Evolutionary conservation across 2,888 invertebrate species (phyloP).

Genomic region (Agrotis ipsilon): DNA sequence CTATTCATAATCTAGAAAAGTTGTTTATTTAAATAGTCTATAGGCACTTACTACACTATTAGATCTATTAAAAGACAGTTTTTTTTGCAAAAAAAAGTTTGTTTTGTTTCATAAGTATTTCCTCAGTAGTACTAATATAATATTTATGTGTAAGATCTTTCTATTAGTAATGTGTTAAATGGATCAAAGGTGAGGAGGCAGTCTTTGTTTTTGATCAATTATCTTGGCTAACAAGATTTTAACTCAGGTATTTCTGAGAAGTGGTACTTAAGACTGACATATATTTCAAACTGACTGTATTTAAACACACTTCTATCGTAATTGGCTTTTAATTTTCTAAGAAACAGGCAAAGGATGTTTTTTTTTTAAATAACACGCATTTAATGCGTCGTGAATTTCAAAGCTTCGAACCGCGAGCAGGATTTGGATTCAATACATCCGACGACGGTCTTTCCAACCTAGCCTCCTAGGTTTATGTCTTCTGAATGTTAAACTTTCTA

Average conservation of each 20-base stretch:
- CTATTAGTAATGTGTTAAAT: conserved; percentile 15
- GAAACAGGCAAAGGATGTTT: too few relatives aligned
- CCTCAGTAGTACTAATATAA: background rate
- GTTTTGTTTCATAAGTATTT: conserved; percentile 10
- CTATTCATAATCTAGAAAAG: too few relatives aligned
- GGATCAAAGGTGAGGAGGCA: conserved; percentile 41
- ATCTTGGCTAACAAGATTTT: background rate
- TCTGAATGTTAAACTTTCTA: too few relatives aligned
- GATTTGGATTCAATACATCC: too few relatives aligned
- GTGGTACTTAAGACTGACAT: background rate
- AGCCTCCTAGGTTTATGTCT: too few relatives aligned
- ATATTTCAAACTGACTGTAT: background rate
- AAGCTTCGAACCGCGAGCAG: too few relatives aligned
- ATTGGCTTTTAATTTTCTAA: too few relatives aligned
- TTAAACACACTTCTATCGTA: background rate
- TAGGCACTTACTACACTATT: background rate
- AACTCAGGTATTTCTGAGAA: conserved; percentile 20
- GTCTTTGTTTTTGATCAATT: conserved; percentile 14
- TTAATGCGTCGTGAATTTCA: too few relatives aligned
- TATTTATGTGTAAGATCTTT: background rate
- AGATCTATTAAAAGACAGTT: background rate
- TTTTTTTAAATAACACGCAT: too few relatives aligned
- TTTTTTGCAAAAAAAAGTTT: background rate
- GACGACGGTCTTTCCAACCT: too few relatives aligned
- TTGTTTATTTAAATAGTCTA: too few relatives aligned